Base-by-base conservation (phyloP, 2,113 vertebrate species). In the Pitta sordida region DNA sequence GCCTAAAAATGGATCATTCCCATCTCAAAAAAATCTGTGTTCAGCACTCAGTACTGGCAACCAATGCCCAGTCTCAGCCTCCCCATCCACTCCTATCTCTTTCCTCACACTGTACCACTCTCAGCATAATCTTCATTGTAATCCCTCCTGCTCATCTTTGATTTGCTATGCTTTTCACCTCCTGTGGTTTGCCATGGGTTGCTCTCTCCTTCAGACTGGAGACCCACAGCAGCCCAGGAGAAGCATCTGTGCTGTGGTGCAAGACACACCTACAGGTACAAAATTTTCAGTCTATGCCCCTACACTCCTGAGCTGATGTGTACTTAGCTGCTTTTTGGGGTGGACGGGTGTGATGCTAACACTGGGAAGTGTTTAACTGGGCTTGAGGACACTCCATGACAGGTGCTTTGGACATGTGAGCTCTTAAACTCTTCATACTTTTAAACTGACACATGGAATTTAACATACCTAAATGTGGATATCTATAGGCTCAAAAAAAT, bases 281-380 rank as follows among this genome's bases (percentile, higher is more conserved):
- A 41, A 30, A 49, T 0, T 1, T 22, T 59, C 32, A 32, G 29
- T 44, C 23, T 30, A 56, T 14, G 9, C 34, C 0, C 0, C 9
- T 4, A 10, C 29, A 5, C 24, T 49, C 71, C 62, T n/a, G 34
- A 76, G 52, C 71, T 71, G 56, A 18, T 18, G 8, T 0, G 2
- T 10, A 48, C 56, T 83, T 52, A 14, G 62, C 12, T 80, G 67
- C 43, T 79, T 82, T n/a, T 71, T 24, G 24, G 63, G 67, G 49
- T n/a, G 39, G 44, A 71, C 2, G 1, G 0, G 0, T 11, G 23
- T 2, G 6, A 59, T 90, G 34, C 23, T 36, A 41, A 52, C 16
- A 11, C 67, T 70, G 34, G 7, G 7, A 71, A 30, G 22, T 20
- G 20, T 51, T 88, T 36, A 59, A 43, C 4, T 34, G 49, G 60